Conservation (phyloP, 2,797 vertebrate species). For the Galagoides demidoff region DNA sequence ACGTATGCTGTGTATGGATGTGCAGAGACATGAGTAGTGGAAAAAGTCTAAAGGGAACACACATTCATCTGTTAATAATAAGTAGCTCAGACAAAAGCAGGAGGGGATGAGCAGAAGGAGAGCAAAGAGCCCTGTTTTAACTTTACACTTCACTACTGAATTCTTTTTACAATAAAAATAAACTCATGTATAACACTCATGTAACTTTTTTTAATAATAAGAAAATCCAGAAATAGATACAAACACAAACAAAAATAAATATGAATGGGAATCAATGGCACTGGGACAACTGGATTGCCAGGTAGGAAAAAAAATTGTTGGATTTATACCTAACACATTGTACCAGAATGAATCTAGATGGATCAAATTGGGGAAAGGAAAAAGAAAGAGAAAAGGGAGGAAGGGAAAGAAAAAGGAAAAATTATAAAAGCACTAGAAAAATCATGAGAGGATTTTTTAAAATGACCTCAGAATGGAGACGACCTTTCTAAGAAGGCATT, state of each 20-base stretch:
- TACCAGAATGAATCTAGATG: not conserved
- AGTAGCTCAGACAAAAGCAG: not conserved
- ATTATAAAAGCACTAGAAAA: conserved; percentile 11
- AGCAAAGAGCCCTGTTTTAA: not conserved
- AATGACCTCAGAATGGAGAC: not conserved
- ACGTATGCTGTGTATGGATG: no score
- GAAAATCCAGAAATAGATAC: conserved; percentile 11
- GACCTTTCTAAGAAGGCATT: not conserved
- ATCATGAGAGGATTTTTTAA: not conserved
- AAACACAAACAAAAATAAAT: not conserved
- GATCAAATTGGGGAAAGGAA: not conserved
- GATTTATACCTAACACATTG: not conserved
- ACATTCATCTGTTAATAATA: not conserved
- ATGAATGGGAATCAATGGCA: not conserved
- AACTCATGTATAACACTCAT: not conserved
- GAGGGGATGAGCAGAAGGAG: not conserved
- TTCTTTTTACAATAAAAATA: not conserved
- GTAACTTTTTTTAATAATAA: not conserved
- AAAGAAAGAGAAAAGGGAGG: not conserved
- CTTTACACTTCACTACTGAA: not conserved
- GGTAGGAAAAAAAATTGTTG: not conserved
- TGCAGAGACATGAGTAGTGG: not conserved
- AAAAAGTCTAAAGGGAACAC: not conserved
- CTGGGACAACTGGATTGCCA: not conserved
- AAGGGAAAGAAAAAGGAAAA: not conserved